Base-by-base conservation (phyloP, 2,888 invertebrate species). In the Camptogramma bilineatum region DNA sequence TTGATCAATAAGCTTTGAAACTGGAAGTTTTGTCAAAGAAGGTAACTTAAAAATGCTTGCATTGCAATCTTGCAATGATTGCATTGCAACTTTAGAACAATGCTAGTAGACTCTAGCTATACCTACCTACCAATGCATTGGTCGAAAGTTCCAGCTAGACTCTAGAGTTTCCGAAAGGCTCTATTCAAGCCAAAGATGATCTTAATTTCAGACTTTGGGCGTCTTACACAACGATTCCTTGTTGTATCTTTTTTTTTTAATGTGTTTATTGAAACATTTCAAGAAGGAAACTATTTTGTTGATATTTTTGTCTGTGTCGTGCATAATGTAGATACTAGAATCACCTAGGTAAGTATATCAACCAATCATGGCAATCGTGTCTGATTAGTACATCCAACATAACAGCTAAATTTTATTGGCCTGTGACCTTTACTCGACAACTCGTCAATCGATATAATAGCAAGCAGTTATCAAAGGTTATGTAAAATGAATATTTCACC, bases 1-100 rank as follows among this genome's bases (percentile, higher is more conserved):
- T 81, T 76, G 75, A 74, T 82, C 81, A 75, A 78, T 75, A 64
- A 48, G 64, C 52, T 39, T 59, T 51, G 16, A 31, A 54, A 52
- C 50, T 42, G 21, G 9, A 62, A 52, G 24, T 46, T 52, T 10
- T 19, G 44, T n/a, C 44, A 34, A 19, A 46, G 50, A 52, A 60
- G 47, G 31, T 24, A 21, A 24, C n/a, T 48, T 55, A 61, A 17
- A 7, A 54, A 44, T 55, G 28, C 18, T 42, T 44, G 17, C 16
- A 7, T 24, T 5, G 7, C 44, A 54, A 44, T 44, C 44, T 42
- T 0, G 2, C 2, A 28, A 28, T 8, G 28, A 8, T n/a, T n/a
- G n/a, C n/a, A n/a, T n/a, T n/a, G n/a, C n/a, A n/a, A n/a, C n/a
- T n/a, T n/a, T n/a, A n/a, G n/a, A n/a, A n/a, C n/a, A n/a, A n/a